Evolutionary conservation across 2,797 vertebrate species (phyloP), one percentile per base, ranked within the genome.

Genomic region (Alauda arvensis): DNA sequence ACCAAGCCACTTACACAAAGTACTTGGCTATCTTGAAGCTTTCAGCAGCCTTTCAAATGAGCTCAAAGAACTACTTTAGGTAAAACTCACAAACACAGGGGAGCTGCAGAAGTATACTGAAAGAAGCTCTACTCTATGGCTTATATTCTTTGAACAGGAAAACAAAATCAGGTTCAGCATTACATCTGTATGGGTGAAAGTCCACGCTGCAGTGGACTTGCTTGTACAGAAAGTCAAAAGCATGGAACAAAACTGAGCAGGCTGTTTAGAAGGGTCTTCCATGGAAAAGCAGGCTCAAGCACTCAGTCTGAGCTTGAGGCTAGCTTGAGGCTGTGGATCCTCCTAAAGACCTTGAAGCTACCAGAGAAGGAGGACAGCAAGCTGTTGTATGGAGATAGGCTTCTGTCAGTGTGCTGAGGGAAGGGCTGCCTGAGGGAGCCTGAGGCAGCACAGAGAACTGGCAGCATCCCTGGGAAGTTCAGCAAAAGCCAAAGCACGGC

Each of bases 1-100:
- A 78, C 63, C 74, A 75, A 94, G 45, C 74, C 89, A 93, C 83
- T 94, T 92, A 91, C 17, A 80, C 63, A 81, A 90, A 86, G 56
- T 81, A 55, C 71, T 80, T 37, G 87, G 71, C 83, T 75, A 33
- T 40, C 74, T 53, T 59, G 75, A 79, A 92, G 87, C 90, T 92
- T 93, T 91, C 65, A 83, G 83, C 23, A 60, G 79, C 68, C 62
- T 75, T 76, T 77, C 68, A 86, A 82, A 91, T 39, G 60, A 91
- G 33, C 46, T 70, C 51, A 63, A 91, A 33, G 53, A 72, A 87
- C 60, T 53, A 87, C 83, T 89, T 81, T 31, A 85, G 63, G 24
- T 71, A 75, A 81, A 88, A 45, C 33, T 48, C 34, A 46, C 42
- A 59, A 83, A 70, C 88, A 67, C 26, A n/a, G 48, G 46, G 67